Base-by-base conservation (phyloP, 1,140 invertebrate genomes). In the Wasmannia auropunctata region DNA sequence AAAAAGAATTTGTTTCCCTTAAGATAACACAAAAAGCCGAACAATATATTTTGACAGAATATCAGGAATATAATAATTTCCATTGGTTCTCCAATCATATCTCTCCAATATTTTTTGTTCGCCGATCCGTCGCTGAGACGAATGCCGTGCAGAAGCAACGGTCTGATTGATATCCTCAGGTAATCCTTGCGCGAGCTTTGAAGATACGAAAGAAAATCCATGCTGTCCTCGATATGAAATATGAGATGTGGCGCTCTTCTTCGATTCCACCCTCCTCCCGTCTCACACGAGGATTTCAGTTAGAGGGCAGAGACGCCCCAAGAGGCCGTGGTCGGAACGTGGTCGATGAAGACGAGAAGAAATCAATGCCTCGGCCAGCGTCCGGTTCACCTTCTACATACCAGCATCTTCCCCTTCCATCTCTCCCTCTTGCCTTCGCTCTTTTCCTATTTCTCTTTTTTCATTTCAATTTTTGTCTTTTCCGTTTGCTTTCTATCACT, bases 261-360 rank as follows among this genome's bases (percentile, higher is more conserved):
- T 92, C 91, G 90, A 85, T 89, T 88, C 77, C 80, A 84, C 84
- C 80, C 79, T 91, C 87, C 62, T 87, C 69, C 58, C 86, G 86
- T 89, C 91, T 93, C 91, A 91, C 91, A 91, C 93, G 92, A 91
- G 93, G 92, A 94, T 94, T 94, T 92, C 88, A 88, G 92, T 93
- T 92, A 84, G 86, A 88, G 91, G 89, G 90, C 89, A 88, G 93
- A 90, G 89, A 91, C 87, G 91, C 89, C 91, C 87, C 92, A 63
- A 90, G 92, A 92, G 92, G 91, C 91, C n/a, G n/a, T n/a, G n/a
- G n/a, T 92, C 74, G 90, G 88, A 92, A 93, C 91, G 92, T 93
- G 93, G 93, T 93, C 93, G 93, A 95, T 93, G 93, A 92, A 94
- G 94, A 94, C 93, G 93, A 94, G 94, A 94, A 93, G 94, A 95